Evolutionary conservation across 2,797 vertebrate genomes (phyloP).

Genomic region (Eutrigla gurnardus): DNA sequence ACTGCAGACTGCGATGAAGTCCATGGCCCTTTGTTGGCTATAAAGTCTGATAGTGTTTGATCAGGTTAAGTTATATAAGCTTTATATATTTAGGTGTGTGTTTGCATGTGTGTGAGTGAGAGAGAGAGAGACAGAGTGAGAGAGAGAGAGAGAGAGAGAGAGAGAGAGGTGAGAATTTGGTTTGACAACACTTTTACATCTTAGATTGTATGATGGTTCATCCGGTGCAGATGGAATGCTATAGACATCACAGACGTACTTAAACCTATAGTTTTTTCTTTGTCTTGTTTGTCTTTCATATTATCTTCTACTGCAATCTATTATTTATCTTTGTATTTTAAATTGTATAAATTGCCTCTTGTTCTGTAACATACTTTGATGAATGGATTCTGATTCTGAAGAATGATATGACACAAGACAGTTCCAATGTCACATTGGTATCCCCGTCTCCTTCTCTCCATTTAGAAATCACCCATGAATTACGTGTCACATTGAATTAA

Average conservation of each 20-base stretch:
- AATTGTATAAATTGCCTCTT: too few relatives aligned
- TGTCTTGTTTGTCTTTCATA: too few relatives aligned
- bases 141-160: too few relatives aligned
- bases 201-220: not conserved
- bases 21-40: conserved; percentile 26
- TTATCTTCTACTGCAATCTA: too few relatives aligned
- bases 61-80: conserved; percentile 41
- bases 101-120: not conserved
- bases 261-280: too few relatives aligned
- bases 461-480: not conserved
- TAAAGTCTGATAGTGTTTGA: conserved; percentile 31
- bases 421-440: not conserved
- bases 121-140: too few relatives aligned
- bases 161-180: conserved; percentile 16
- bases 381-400: not conserved
- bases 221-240: too few relatives aligned
- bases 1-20: conserved; percentile 39
- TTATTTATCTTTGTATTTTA: too few relatives aligned
- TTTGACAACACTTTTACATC: not conserved
- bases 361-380: too few relatives aligned
- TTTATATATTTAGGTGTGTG: conserved; percentile 1
- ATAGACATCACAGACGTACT: too few relatives aligned
- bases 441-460: not conserved
- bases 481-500: not conserved
- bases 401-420: not conserved